Evolutionary conservation across 2,888 invertebrate genomes (phyloP).

Genomic region (Ormyrus pomaceus): DNA sequence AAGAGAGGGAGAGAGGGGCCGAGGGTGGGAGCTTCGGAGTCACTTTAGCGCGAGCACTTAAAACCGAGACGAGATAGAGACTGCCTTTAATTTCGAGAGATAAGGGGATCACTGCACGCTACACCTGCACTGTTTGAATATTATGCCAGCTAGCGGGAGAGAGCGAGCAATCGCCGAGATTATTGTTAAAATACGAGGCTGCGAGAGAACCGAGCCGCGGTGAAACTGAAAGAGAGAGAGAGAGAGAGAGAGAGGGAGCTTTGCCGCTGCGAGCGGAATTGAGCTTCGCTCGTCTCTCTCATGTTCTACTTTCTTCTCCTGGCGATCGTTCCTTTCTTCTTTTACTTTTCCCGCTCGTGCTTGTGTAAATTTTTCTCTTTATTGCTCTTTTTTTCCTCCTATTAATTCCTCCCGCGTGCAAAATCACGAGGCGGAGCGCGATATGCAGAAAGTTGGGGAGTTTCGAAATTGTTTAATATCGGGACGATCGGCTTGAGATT

Average conservation of each 20-base stretch:
- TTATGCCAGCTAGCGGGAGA: constrained; percentile 40
- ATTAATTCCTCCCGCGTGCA: no score
- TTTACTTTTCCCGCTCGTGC: not conserved
- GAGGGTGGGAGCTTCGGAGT: constrained; percentile 41
- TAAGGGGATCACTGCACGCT: constrained; percentile 56
- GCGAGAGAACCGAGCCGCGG: not conserved
- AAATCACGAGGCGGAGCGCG: no score
- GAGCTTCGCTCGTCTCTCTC: constrained; percentile 26
- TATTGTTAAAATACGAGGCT: constrained; percentile 58
- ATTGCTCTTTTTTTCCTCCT: not conserved
- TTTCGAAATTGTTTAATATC: no score
- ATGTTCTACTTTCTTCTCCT: not conserved
- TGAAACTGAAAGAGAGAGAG: no score
- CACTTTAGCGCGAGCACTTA: constrained; percentile 55
- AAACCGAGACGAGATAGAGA: constrained; percentile 57
- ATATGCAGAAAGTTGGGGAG: no score
- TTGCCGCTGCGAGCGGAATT: constrained; percentile 22
- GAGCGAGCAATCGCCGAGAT: constrained; percentile 55
- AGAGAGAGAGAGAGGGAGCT: constrained; percentile 1
- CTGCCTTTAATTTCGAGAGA: constrained; percentile 58
- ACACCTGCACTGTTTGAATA: constrained; percentile 58
- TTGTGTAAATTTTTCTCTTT: not conserved
- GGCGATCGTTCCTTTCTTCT: not conserved
- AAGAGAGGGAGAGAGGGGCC: not conserved
- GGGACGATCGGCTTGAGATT: no score